These are phyloP conservation scores for Rhinolophus sinicus DNA, from an alignment of 2,113 vertebrate genomes.

Conservation along the genomic window DNA sequence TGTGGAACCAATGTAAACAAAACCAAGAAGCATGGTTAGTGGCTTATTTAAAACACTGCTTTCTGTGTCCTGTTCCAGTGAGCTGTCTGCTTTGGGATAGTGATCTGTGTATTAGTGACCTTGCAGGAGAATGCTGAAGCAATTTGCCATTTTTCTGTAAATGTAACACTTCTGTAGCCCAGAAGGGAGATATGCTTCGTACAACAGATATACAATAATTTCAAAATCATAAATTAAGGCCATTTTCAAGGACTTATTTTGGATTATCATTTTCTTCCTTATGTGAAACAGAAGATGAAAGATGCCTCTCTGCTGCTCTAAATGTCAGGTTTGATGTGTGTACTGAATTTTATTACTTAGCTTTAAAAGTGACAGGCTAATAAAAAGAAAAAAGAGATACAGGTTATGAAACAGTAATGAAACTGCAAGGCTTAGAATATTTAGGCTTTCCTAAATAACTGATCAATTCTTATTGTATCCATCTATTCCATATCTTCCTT, in stretches of 20 bases:
- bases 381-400: background rate
- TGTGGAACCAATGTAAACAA: slow-evolving; percentile 68
- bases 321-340: background rate
- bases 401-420: background rate
- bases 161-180: background rate
- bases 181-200: background rate
- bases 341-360: background rate
- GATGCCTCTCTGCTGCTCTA: background rate
- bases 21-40: slow-evolving; percentile 55
- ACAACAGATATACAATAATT: background rate
- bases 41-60: slow-evolving; percentile 48
- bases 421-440: background rate
- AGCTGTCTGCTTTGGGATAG: background rate
- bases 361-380: background rate
- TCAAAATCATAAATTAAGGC: background rate
- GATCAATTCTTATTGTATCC: background rate
- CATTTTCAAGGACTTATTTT: slow-evolving; percentile 5
- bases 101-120: slow-evolving; percentile 5
- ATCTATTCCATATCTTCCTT: background rate
- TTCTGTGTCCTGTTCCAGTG: background rate
- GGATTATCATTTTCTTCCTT: background rate
- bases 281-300: background rate
- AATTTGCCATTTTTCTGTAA: slow-evolving; percentile 1
- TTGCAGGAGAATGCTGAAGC: background rate
- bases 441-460: background rate